These are phyloP conservation scores for Perca schrenkii DNA, from an alignment of 2,113 vertebrate species.

Conservation along the genomic window DNA sequence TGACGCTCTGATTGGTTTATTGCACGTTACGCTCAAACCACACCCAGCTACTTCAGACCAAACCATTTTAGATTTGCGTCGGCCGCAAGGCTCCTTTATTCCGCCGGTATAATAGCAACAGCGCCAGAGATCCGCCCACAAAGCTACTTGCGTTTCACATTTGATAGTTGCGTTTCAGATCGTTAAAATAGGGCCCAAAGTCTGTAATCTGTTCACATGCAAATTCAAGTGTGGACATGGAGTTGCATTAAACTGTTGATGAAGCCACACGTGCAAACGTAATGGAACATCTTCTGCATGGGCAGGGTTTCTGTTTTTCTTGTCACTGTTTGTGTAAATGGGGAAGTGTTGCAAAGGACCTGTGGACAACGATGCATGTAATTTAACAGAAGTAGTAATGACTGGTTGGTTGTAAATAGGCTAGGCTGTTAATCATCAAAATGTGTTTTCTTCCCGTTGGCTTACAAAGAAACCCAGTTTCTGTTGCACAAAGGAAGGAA, in stretches of 20 bases:
- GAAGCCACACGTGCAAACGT: not conserved
- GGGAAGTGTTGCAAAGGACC: slow-evolving; percentile 44
- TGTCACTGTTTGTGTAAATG: slow-evolving; percentile 15
- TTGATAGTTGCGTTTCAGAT: too few species aligned
- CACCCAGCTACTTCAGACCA: too few species aligned
- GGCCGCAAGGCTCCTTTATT: too few species aligned
- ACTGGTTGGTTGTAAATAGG: slow-evolving; percentile 23
- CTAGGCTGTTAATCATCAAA: slow-evolving; percentile 53
- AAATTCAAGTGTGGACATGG: not conserved
- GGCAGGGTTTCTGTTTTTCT: slow-evolving; percentile 4
- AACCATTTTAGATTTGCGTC: too few species aligned
- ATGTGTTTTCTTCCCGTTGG: slow-evolving; percentile 40
- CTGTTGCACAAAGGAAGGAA: slow-evolving; percentile 42
- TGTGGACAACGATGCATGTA: slow-evolving; percentile 14
- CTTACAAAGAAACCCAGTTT: slow-evolving; percentile 2
- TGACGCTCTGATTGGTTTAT: too few species aligned
- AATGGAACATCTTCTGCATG: not conserved
- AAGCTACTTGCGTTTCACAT: too few species aligned
- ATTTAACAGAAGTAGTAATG: slow-evolving; percentile 60
- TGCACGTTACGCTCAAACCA: too few species aligned
- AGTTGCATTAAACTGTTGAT: slow-evolving; percentile 2
- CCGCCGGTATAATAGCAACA: too few species aligned
- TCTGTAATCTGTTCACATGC: not conserved
- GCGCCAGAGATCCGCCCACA: too few species aligned
- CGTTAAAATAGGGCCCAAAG: not conserved